Percentiles rank a stretch among this genome's conserved stretches.
Evolutionary conservation across 2,797 vertebrate genomes (phyloP).

Genomic region (Coccyzus lansbergi): DNA sequence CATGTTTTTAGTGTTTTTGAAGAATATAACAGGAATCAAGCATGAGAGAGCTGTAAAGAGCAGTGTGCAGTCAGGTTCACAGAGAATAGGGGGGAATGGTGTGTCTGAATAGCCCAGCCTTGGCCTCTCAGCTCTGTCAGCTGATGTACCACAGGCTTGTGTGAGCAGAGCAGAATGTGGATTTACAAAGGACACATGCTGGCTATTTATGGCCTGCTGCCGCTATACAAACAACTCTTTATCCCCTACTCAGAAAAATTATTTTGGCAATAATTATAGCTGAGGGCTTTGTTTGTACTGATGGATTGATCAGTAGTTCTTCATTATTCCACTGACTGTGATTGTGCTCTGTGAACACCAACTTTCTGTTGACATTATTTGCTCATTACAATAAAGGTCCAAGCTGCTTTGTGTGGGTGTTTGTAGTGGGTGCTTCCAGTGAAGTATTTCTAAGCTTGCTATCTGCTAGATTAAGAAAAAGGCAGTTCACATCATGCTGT

Average conservation of each 20-base stretch:
- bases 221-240: conserved; percentile 27
- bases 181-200: conserved; percentile 9
- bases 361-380: neutral
- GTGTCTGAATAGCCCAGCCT: neutral
- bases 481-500: neutral
- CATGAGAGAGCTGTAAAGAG: neutral
- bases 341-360: neutral
- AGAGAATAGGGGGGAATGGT: neutral
- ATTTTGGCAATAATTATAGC: conserved; percentile 35
- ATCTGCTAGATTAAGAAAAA: neutral
- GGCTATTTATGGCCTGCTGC: conserved; percentile 31
- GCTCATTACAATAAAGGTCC: neutral
- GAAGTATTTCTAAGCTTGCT: neutral
- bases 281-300: conserved; percentile 25
- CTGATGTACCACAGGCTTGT: neutral
- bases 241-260: neutral
- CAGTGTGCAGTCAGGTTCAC: neutral
- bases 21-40: neutral
- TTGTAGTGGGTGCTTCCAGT: neutral
- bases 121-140: neutral
- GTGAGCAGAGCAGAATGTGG: neutral
- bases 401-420: neutral
- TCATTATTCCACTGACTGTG: neutral
- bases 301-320: conserved; percentile 29
- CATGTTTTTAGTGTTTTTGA: neutral